Evolutionary conservation across 2,113 vertebrate genomes (phyloP).

Genomic region (Archilochus colubris): DNA sequence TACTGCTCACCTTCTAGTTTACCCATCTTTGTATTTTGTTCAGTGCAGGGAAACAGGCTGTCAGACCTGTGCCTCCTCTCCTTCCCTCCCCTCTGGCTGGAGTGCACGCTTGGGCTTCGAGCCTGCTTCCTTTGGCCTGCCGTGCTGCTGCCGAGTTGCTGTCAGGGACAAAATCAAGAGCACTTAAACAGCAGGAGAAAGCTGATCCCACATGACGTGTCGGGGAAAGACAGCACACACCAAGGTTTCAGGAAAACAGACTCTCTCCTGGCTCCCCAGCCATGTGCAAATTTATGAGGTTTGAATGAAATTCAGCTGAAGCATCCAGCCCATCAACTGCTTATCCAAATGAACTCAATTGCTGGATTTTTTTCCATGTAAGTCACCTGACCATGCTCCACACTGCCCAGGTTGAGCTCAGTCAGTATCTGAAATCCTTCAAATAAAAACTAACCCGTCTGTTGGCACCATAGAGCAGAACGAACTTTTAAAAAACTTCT

Average conservation of each 20-base stretch:
- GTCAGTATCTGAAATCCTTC: background rate
- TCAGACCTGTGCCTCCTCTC: background rate
- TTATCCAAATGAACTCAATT: background rate
- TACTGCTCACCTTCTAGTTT: background rate
- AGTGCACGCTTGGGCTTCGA: background rate
- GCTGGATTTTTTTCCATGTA: background rate
- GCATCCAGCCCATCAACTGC: background rate
- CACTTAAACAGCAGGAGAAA: background rate
- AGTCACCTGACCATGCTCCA: background rate
- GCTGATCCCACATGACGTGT: background rate
- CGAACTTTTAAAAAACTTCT: background rate
- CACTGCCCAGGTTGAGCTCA: background rate
- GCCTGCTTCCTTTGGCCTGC: background rate
- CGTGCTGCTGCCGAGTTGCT: background rate
- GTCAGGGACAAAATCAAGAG: background rate
- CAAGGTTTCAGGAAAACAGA: slow-evolving; percentile 16
- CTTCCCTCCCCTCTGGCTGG: background rate
- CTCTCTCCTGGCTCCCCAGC: background rate
- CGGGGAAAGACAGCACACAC: background rate
- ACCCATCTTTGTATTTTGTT: background rate
- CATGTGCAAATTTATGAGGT: background rate
- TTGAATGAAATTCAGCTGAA: slow-evolving; percentile 21
- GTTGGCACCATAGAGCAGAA: background rate
- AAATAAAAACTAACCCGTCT: background rate
- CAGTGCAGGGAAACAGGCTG: background rate